A percentile compares a stretch with the other conserved stretches of the same genome.
These are phyloP conservation scores for Vulpes lagopus DNA, from an alignment of 2,113 vertebrate species.

Conservation along the genomic window DNA sequence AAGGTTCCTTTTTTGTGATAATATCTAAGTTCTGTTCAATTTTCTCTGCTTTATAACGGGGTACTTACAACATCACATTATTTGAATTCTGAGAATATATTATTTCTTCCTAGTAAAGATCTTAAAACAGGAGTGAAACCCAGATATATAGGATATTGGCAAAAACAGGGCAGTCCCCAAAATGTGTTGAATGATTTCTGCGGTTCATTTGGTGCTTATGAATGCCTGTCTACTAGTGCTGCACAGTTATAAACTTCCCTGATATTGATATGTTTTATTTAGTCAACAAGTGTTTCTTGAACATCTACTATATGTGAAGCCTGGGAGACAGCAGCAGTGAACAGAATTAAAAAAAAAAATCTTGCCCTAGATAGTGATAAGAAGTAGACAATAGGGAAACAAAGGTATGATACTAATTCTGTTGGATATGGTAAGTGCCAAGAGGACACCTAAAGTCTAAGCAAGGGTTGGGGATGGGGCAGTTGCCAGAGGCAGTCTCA, in stretches of 20 bases:
- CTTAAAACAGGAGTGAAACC: slow-evolving; percentile 17
- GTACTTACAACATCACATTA: slow-evolving; percentile 3
- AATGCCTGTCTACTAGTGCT: not conserved
- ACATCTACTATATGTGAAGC: not conserved
- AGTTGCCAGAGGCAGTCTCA: not conserved
- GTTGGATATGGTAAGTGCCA: not conserved
- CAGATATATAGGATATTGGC: not conserved
- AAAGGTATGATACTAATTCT: not conserved
- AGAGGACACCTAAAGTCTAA: not conserved
- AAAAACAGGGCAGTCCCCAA: not conserved
- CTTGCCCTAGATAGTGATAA: not conserved
- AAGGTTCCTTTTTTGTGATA: slow-evolving; percentile 6
- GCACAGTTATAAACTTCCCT: not conserved
- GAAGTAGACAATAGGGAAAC: not conserved
- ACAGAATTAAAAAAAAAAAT: not conserved
- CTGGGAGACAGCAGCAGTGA: not conserved
- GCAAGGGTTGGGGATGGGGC: not conserved
- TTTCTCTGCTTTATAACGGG: slow-evolving; percentile 17
- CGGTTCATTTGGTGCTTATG: not conserved
- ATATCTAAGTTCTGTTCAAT: slow-evolving; percentile 50
- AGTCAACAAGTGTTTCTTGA: not conserved
- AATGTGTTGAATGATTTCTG: not conserved
- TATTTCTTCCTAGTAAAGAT: not conserved
- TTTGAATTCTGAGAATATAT: slow-evolving; percentile 30
- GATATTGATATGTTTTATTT: not conserved